Base-by-base conservation (phyloP, 2,113 vertebrate species). In the Scolopax mira region DNA sequence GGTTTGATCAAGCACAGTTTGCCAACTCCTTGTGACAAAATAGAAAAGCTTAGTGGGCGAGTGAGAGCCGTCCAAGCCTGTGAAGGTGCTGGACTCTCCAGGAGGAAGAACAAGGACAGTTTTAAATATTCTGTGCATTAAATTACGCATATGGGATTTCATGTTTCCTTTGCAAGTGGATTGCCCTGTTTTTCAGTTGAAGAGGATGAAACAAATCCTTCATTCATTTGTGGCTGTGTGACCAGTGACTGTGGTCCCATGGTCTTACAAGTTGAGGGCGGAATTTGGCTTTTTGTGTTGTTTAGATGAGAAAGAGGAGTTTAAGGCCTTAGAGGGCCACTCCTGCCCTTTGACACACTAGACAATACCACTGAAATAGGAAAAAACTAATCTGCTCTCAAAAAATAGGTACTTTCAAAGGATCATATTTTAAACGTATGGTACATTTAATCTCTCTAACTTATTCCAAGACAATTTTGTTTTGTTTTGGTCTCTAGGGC, bases 391-490 rank as follows among this genome's bases (percentile, higher is more conserved):
- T 42, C 28, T 62, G 49, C n/a, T 66, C 79, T 90, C 42, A 78
- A 78, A 85, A 88, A 85, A 37, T 37, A 10, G 22, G 23, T 82
- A 24, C 23, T 94, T 89, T 52, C 28, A 85, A 71, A 42, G 52
- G 11, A 31, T 86, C 7, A 0, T 90, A 25, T 77, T 95, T 94
- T 91, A 75, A 90, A 93, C 3, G 12, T 94, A 87, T 83, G 82
- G 75, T 79, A 90, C 83, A 79, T 95, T 87, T 93, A 81, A 87
- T 94, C 60, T 95, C 65, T 54, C 13, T 39, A 69, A 51, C 54
- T 79, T 86, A 65, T 58, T 94, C 83, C 77, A 79, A 65, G 77
- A 79, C 21, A 90, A 89, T 87, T 93, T 79, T 95, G 79, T 93
- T 94, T 97, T 90, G 44, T 48, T 93, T 91, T 93, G 66, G 70